Base-by-base conservation (phyloP, 2,888 invertebrate genomes). In the Alloscopus bannaensis region DNA sequence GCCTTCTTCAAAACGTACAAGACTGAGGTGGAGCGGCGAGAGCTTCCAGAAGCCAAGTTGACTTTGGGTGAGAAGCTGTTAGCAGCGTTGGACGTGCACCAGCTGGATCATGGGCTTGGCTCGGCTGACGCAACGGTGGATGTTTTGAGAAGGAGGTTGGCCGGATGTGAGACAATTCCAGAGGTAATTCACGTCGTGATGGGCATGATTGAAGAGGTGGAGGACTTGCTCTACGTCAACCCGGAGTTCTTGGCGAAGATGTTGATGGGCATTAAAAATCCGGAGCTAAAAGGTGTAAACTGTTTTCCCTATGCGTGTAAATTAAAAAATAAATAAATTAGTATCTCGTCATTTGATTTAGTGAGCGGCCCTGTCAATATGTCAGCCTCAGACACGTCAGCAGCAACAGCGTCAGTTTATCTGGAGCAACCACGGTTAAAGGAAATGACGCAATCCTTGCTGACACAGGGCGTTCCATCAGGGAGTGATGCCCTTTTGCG, bases 51-150 rank as follows among this genome's bases (percentile, higher is more conserved):
- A 20, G 36, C 60, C 1, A 64, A 40, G 20, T 18, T 64, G 24
- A 64, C 64, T 3, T 16, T 64, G 22, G 64, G 64, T 6, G 64
- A 64, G 31, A 64, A 42, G 31, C 64, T 64, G 3, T 26, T 64
- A 1, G 45, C 64, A 8, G 45, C 64, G 16, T 28, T 64, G 42
- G 64, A 64, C 42, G 45, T 45, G 13, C 64, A 64, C 20, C 8
- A 24, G 16, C 18, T 64, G 26, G 18, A 22, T 22, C 11, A 22
- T n/a, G 64, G 45, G 42, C 31, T 36, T n/a, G 13, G 22, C 20
- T n/a, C 64, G 31, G n/a, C n/a, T n/a, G 64, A 64, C 16, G 64
- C 24, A 1, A 16, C 42, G 20, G 45, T 64, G 26, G 45, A 64
- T 24, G 45, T 26, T 1, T 42, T 64, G 16, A 16, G 64, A 16